These are phyloP conservation scores for Druon quercuslanigerum DNA, from an alignment of 1,140 invertebrate species.

Conservation along the genomic window DNA sequence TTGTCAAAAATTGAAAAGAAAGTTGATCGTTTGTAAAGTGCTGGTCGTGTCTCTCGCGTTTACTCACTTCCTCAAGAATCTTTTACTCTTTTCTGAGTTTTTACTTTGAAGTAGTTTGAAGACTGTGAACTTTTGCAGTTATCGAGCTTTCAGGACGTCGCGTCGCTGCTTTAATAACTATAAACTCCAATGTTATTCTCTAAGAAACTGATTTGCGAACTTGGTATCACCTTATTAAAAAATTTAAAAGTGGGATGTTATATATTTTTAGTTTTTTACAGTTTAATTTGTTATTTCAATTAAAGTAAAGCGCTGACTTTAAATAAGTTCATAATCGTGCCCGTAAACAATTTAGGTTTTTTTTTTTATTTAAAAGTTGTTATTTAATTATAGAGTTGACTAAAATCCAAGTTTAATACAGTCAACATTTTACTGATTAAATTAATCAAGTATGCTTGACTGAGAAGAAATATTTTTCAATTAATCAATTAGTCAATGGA, in stretches of 20 bases:
- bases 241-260: not conserved
- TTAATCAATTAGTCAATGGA: no score
- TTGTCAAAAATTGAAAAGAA: not conserved
- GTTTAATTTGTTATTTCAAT: no score
- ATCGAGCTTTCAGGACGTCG: conserved; percentile 4
- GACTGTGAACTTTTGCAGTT: conserved; percentile 29
- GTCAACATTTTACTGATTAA: no score
- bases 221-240: not conserved
- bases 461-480: no score
- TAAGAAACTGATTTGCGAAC: conserved; percentile 23
- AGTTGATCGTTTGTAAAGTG: conserved; percentile 3
- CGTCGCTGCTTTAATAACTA: not conserved
- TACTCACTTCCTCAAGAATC: conserved; percentile 20
- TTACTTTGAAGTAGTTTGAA: conserved; percentile 1
- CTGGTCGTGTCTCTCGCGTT: conserved; percentile 26
- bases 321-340: no score
- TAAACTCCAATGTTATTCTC: conserved; percentile 24
- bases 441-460: no score
- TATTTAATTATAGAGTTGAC: no score
- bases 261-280: no score
- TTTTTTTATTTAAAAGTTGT: no score
- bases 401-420: no score
- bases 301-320: no score
- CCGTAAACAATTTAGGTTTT: no score
- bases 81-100: conserved; percentile 27